Evolutionary conservation across 1,140 invertebrate genomes (phyloP), one percentile per base, ranked within the genome.

Genomic region (Chelonus insularis): DNA sequence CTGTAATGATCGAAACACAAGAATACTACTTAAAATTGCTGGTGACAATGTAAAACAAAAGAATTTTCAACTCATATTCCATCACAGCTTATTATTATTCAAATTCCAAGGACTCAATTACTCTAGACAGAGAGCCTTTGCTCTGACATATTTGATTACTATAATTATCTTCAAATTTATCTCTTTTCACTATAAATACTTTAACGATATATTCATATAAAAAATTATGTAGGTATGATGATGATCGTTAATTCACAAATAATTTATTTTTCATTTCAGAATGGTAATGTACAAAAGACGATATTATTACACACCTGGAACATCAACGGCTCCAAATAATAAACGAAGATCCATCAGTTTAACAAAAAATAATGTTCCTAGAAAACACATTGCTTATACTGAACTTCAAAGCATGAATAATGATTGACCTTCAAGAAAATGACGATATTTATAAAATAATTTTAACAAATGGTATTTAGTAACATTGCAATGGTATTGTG

Each of bases 321-420:
- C 76, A 5, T 72, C 76, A 16, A 79, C 25, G n/a, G n/a, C 72
- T 50, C 72, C 73, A 69, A 64, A 65, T 5, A 68, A 73, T 50
- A 73, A 61, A 21, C 62, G 69, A 9, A 71, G 62, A 11, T 21
- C 62, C n/a, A 60, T 55, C 0, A n/a, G 36, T n/a, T 14, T 57
- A 7, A 58, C 71, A 1, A 61, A 60, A 7, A 41, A 66, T 14
- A 72, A 70, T 21, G 48, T 77, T 6, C 77, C 77, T 23, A 72
- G 74, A 8, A 79, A 80, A 52, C 71, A 72, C 16, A 72, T 79
- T 61, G 78, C 75, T 18, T 81, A 81, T 62, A 81, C 78, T 39
- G 79, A 82, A 54, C 67, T 82, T 4, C 80, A 72, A 60, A 73
- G 80, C 55, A 78, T 80, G 76, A 76, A 72, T 70, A 78, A 78